phyloP scores from a whole-genome alignment of 2,888 invertebrate genomes.

The Drosophila setosimentum region DNA sequence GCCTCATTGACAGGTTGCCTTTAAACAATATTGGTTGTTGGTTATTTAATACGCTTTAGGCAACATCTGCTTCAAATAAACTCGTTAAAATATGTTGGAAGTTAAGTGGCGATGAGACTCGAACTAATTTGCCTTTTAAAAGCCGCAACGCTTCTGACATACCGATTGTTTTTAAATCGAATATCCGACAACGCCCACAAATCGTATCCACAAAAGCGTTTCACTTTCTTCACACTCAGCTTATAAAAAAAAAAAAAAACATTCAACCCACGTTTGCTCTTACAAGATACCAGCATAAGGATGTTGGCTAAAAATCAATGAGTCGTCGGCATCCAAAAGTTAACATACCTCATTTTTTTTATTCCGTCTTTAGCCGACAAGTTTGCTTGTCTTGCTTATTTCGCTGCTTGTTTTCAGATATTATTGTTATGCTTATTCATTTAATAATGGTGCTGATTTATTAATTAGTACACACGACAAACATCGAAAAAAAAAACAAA shows the following conservation, averaged over 20 bases:
- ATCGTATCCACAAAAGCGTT: background rate
- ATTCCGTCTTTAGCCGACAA: conserved; percentile 14
- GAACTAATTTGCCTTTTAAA: conserved; percentile 55
- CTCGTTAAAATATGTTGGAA: conserved; percentile 23
- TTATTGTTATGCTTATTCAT: conserved; percentile 25
- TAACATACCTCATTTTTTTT: conserved; percentile 27
- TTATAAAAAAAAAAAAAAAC: conserved; percentile 11
- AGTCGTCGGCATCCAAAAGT: background rate
- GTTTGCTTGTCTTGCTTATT: conserved; percentile 32
- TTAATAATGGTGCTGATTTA: conserved; percentile 57
- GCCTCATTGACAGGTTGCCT: conserved; percentile 44
- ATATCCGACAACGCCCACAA: conserved; percentile 58
- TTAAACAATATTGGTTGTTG: conserved; percentile 6
- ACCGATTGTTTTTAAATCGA: conserved; percentile 43
- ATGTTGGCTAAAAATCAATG: background rate
- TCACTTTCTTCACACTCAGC: conserved; percentile 16
- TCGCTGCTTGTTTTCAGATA: conserved; percentile 10
- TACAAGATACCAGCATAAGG: background rate
- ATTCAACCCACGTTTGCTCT: conserved; percentile 26
- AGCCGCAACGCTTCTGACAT: conserved; percentile 28
- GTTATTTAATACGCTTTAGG: conserved; percentile 12
- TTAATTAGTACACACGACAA: conserved; percentile 56
- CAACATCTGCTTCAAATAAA: conserved; percentile 17
- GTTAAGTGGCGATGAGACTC: conserved; percentile 41
- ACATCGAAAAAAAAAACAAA: conserved; percentile 19